Evolutionary conservation across 2,888 invertebrate genomes (phyloP).

Genomic region (Chydorus sphaericus): DNA sequence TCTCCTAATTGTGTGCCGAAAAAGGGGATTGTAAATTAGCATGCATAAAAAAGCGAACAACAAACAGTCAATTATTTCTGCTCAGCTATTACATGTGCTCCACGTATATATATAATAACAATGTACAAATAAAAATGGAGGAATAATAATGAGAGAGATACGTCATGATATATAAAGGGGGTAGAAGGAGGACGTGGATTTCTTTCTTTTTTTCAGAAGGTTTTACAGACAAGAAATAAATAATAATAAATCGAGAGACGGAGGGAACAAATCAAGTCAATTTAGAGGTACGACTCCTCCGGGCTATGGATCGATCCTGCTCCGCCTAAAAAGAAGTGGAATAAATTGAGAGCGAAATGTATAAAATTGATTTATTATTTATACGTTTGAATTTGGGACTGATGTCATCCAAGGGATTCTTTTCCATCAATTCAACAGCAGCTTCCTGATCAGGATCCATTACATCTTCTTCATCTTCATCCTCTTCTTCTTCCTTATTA

Average conservation of each 20-base stretch:
- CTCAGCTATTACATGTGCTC: too few species aligned
- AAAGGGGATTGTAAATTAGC: neutral
- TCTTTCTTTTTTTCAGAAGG: too few species aligned
- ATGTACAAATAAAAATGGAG: too few species aligned
- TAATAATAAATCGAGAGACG: neutral
- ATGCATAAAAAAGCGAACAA: neutral
- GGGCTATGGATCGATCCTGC: conserved; percentile 1
- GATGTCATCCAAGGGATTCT: neutral
- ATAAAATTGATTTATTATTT: too few species aligned
- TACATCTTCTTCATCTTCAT: neutral
- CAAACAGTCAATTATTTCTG: too few species aligned
- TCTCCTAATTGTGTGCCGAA: neutral
- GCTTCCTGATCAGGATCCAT: neutral
- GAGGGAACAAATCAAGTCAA: neutral
- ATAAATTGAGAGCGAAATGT: too few species aligned
- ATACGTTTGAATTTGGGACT: conserved; percentile 3
- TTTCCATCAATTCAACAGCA: neutral
- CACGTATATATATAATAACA: too few species aligned
- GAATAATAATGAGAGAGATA: too few species aligned
- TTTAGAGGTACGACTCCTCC: conserved; percentile 5
- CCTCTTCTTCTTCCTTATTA: neutral
- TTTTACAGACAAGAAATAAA: neutral
- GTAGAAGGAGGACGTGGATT: too few species aligned
- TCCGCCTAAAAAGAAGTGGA: neutral
- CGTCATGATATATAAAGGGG: too few species aligned